Evolutionary conservation across 1,140 invertebrate genomes (phyloP).

Genomic region (Brachionus calyciflorus): DNA sequence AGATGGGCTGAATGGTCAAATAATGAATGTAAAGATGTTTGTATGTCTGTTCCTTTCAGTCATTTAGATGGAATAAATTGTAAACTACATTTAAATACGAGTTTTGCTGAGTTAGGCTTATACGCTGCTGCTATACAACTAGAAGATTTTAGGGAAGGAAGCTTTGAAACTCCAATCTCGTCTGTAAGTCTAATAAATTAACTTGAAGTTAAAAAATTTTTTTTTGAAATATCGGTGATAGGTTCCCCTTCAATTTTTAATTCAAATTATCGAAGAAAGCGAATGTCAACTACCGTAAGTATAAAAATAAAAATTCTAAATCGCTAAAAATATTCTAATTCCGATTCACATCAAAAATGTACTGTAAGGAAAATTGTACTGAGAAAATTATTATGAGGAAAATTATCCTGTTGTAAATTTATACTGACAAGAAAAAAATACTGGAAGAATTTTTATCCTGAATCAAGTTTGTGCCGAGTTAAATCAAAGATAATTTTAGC

Average conservation of each 20-base stretch:
- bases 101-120: not conserved
- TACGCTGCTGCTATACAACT: slow-evolving; percentile 20
- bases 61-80: not conserved
- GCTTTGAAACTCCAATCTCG: not conserved
- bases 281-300: slow-evolving; percentile 1
- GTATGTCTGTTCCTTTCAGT: slow-evolving; percentile 6
- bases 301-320: not conserved
- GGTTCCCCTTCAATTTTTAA: slow-evolving; percentile 33
- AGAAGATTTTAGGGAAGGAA: slow-evolving; percentile 4
- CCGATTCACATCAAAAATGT: no score
- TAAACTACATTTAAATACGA: slow-evolving; percentile 13
- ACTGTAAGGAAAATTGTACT: no score
- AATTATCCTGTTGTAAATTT: no score
- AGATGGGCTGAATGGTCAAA: slow-evolving; percentile 20
- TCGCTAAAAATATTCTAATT: not conserved
- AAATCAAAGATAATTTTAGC: no score
- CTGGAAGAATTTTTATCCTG: no score
- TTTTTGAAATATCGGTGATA: not conserved
- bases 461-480: no score
- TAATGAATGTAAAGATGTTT: slow-evolving; percentile 25
- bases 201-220: not conserved
- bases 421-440: no score
- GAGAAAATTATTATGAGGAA: no score
- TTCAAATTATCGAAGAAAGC: slow-evolving; percentile 13
- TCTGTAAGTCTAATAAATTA: not conserved